Conservation (phyloP, 1,140 invertebrate genomes). For the Thereuonema tuberculata region DNA sequence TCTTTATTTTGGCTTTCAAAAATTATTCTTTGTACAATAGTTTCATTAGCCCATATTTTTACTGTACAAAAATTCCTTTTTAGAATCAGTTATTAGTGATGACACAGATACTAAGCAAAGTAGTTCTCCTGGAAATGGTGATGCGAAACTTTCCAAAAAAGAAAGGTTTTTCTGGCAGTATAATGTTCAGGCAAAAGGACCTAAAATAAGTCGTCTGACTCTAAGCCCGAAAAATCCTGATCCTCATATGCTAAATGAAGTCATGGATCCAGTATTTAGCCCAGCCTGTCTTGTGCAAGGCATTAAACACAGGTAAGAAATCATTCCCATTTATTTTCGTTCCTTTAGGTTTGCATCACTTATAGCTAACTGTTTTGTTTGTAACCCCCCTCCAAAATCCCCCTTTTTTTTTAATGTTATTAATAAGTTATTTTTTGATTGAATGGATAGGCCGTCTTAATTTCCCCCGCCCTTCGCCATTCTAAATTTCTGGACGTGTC, state of each 20-base stretch:
- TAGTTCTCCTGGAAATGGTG: neutral
- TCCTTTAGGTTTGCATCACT: neutral
- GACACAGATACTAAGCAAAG: neutral
- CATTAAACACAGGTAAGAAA: constrained; percentile 78
- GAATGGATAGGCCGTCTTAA: too few relatives aligned
- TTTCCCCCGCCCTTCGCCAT: too few relatives aligned
- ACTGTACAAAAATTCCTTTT: too few relatives aligned
- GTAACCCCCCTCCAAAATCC: too few relatives aligned
- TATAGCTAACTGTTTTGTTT: neutral
- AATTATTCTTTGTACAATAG: too few relatives aligned
- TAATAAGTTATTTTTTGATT: too few relatives aligned
- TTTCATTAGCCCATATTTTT: too few relatives aligned
- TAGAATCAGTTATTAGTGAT: constrained; percentile 4
- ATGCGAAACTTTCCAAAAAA: constrained; percentile 40
- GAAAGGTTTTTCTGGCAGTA: constrained; percentile 96
- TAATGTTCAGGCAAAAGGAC: constrained; percentile 95
- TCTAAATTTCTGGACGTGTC: too few relatives aligned
- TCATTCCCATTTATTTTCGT: neutral
- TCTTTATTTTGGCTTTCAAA: too few relatives aligned
- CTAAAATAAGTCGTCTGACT: constrained; percentile 76
- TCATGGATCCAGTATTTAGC: constrained; percentile 86
- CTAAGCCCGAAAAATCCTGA: constrained; percentile 69
- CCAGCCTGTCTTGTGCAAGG: constrained; percentile 73
- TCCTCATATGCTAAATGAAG: constrained; percentile 78
- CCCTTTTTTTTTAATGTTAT: too few relatives aligned